phyloP scores from a whole-genome alignment of 1,140 invertebrate genomes.

The Zaprionus ghesquierei region DNA sequence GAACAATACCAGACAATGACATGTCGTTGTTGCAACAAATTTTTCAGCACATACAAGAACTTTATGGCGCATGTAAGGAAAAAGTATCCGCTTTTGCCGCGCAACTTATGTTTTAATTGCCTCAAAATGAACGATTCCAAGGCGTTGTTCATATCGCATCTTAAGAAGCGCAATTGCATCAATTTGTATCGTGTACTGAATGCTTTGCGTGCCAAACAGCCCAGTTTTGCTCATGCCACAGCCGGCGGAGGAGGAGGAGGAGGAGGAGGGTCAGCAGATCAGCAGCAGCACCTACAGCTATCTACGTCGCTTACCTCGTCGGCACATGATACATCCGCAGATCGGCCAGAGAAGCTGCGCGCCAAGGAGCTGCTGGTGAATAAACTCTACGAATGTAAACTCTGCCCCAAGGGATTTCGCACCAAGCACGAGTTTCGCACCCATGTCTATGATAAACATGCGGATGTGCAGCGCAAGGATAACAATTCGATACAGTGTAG shows the following conservation, averaged over 20 bases:
- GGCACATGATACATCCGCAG: conserved; percentile 18
- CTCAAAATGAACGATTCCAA: conserved; percentile 82
- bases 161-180: conserved; percentile 81
- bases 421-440: conserved; percentile 81
- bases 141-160: conserved; percentile 80
- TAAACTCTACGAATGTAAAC: conserved; percentile 80
- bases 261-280: background rate
- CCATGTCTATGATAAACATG: conserved; percentile 81
- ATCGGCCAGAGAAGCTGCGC: conserved; percentile 66
- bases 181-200: conserved; percentile 75
- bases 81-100: conserved; percentile 75
- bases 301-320: background rate
- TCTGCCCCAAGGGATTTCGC: conserved; percentile 78
- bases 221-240: conserved; percentile 24
- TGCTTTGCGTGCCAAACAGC: conserved; percentile 56
- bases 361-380: conserved; percentile 80
- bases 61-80: conserved; percentile 83
- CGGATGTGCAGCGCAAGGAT: conserved; percentile 78
- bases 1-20: conserved; percentile 82
- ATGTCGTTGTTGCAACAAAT: conserved; percentile 78
- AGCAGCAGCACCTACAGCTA: background rate
- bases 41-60: conserved; percentile 78
- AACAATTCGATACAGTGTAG: conserved; percentile 71
- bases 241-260: background rate
- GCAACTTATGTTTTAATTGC: conserved; percentile 82